Conservation (phyloP, 2,113 vertebrate genomes). For the Spea multiplicata region DNA sequence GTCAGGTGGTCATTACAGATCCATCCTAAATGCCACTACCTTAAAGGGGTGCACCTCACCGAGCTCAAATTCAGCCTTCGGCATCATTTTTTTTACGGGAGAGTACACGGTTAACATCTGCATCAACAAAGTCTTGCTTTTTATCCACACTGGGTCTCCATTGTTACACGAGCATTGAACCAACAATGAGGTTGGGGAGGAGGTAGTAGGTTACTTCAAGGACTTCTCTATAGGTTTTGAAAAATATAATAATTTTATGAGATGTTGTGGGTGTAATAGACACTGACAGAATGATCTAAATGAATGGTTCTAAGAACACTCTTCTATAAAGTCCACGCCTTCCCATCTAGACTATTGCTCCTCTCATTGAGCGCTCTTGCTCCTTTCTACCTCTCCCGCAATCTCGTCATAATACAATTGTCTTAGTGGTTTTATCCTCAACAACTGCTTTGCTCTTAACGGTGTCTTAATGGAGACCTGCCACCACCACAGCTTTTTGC, state of each 20-base stretch:
- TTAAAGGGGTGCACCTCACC: slow-evolving; percentile 61
- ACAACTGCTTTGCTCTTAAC: no score
- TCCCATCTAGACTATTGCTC: no score
- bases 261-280: background rate
- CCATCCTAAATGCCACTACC: slow-evolving; percentile 63
- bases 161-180: no score
- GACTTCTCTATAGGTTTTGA: background rate
- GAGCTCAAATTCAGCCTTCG: slow-evolving; percentile 60
- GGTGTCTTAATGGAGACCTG: no score
- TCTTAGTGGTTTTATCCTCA: no score
- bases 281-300: background rate
- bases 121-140: background rate
- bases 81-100: slow-evolving; percentile 52
- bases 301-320: no score
- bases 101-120: background rate
- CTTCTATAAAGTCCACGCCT: no score
- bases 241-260: background rate
- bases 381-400: no score
- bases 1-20: slow-evolving; percentile 60
- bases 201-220: background rate
- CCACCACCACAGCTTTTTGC: no score
- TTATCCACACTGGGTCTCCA: background rate
- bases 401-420: no score
- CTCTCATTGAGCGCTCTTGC: no score
- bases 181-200: no score